phyloP scores from a whole-genome alignment of 2,888 invertebrate species.

The Ischnura elegans region DNA sequence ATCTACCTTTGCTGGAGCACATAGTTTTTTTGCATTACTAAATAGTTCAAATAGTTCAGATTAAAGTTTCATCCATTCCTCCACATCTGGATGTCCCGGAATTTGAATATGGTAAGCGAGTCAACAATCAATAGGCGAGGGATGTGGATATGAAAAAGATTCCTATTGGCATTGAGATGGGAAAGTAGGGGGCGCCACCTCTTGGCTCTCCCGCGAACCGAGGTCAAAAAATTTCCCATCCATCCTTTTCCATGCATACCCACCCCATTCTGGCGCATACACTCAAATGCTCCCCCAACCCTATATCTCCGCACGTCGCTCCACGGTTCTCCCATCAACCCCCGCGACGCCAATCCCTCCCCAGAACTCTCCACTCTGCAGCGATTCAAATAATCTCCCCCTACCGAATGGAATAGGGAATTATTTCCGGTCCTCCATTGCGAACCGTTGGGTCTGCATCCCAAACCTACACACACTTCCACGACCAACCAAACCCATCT shows the following conservation, averaged over 20 bases:
- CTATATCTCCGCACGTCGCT: not conserved
- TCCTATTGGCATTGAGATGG: not conserved
- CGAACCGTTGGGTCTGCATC: not conserved
- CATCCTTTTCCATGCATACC: not conserved
- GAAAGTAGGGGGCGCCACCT: not conserved
- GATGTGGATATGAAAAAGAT: not conserved
- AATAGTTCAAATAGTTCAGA: too few species aligned
- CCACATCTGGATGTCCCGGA: too few species aligned
- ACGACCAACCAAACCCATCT: not conserved
- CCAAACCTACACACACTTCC: not conserved
- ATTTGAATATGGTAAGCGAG: not conserved
- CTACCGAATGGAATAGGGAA: conserved; percentile 39
- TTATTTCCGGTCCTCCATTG: conserved; percentile 37
- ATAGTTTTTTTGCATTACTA: too few species aligned
- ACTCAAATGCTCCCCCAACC: too few species aligned
- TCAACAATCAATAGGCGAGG: not conserved
- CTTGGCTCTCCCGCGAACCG: conserved; percentile 16
- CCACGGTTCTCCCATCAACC: not conserved
- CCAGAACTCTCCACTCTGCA: not conserved
- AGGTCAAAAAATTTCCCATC: not conserved
- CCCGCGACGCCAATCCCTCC: not conserved
- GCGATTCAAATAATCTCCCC: conserved; percentile 44
- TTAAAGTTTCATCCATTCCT: too few species aligned
- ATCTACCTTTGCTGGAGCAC: too few species aligned
- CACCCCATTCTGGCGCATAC: not conserved